These are phyloP conservation scores for Dynastes tityus DNA, from an alignment of 2,888 invertebrate species.

Conservation along the genomic window DNA sequence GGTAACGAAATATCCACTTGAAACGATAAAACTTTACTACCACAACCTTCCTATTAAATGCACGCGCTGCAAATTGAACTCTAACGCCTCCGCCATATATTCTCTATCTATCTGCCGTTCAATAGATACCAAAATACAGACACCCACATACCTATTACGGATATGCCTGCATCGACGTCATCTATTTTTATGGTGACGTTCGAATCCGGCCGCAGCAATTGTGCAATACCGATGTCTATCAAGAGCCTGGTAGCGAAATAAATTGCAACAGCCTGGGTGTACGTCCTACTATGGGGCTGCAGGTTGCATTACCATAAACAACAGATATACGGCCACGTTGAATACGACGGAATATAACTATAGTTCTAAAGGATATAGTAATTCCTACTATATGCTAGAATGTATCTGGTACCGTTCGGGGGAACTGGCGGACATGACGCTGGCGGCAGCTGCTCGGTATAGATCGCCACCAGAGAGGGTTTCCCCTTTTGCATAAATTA, in stretches of 20 bases:
- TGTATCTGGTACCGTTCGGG: no score
- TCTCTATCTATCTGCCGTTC: no score
- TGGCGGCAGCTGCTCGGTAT: slow-evolving; percentile 55
- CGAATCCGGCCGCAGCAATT: no score
- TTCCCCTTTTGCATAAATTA: slow-evolving; percentile 13
- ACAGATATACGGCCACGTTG: slow-evolving; percentile 58
- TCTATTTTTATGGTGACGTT: no score
- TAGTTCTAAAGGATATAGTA: slow-evolving; percentile 59
- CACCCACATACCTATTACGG: no score
- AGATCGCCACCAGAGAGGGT: background rate
- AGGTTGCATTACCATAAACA: slow-evolving; percentile 61
- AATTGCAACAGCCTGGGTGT: slow-evolving; percentile 43
- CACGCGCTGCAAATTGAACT: background rate
- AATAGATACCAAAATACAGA: no score
- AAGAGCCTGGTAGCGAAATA: slow-evolving; percentile 6
- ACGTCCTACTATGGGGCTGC: slow-evolving; percentile 52
- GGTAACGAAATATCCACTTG: background rate
- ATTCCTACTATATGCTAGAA: slow-evolving; percentile 55
- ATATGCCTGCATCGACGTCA: no score
- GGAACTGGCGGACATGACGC: slow-evolving; percentile 54
- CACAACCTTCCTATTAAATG: background rate
- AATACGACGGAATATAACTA: slow-evolving; percentile 57
- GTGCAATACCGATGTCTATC: background rate
- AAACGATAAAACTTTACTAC: background rate
- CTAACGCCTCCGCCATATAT: background rate